Evolutionary conservation across 2,888 invertebrate genomes (phyloP), one percentile per base, ranked within the genome.

Genomic region (Nomada ruficornis): DNA sequence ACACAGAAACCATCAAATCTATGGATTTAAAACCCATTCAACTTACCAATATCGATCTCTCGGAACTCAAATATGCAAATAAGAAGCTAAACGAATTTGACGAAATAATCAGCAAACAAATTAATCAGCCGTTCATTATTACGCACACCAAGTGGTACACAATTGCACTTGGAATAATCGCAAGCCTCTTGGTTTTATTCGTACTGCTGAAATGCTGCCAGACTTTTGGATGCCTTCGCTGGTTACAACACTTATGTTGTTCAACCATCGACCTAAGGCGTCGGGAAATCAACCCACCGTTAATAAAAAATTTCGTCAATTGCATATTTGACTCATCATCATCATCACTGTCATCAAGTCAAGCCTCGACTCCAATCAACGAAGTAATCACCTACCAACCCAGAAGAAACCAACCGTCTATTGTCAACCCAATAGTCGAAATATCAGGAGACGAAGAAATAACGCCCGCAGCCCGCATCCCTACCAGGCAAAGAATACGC

Each of bases 11-110:
- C 52, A 68, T 75, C 0, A 29, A 68, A 47, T 63, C 63, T 18
- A 50, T 2, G 52, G 57, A 13, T 5, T 4, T 74, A 59, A 60
- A 74, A 23, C 60, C 74, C 20, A 60, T 74, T 10, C 75, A 75
- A 9, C 54, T 75, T 5, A 75, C 68, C 15, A 76, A 63, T 9
- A 69, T 76, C 62, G 55, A 63, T 9, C 62, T 68, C 20, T 20
- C 20, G 4, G 62, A 76, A 69, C 62, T 74, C 10, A 74, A 67
- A 11, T 74, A 71, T 15, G 59, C 57, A 18, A 55, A 57, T n/a
- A 68, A 68, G 29, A 68, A 68, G 50, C 50, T 70, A 2, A 70
- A 70, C 42, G 54, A 62, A 62, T 62, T 71, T n/a, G 71, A 71
- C 1, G 62, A 71, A 7, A 62, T 62, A 2, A 52, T 62, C 15